Conservation (phyloP, 2,888 invertebrate genomes). For the Leptogaster cylindrica region DNA sequence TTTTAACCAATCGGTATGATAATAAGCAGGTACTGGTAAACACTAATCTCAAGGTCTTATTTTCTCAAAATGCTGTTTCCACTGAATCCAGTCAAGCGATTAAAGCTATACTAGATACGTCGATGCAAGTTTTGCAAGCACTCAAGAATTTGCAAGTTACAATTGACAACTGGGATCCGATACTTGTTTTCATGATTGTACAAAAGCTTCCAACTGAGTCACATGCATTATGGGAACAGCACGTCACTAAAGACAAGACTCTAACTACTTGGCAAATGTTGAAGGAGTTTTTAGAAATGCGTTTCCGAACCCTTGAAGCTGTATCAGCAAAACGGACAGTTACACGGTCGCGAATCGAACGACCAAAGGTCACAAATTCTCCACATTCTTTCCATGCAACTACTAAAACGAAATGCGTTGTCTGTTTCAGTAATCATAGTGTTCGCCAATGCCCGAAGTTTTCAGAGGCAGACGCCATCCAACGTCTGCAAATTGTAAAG, state of each 20-base stretch:
- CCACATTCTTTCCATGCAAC: not conserved
- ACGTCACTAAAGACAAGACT: not conserved
- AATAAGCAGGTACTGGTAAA: conserved; percentile 41
- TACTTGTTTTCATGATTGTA: not conserved
- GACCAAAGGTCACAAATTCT: not conserved
- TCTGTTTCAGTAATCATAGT: not conserved
- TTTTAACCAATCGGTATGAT: conserved; percentile 38
- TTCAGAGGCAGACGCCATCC: not conserved
- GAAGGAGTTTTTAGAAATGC: not conserved
- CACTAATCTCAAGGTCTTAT: conserved; percentile 21
- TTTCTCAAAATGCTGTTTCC: not conserved
- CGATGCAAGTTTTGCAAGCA: not conserved
- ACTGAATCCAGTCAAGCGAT: conserved; percentile 14
- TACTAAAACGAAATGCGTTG: not conserved
- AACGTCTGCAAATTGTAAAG: not conserved
- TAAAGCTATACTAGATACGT: conserved; percentile 43
- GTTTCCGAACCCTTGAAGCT: not conserved
- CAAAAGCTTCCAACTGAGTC: not conserved
- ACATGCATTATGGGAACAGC: not conserved
- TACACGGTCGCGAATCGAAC: not conserved
- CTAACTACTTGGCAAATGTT: not conserved
- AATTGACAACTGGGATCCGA: not conserved
- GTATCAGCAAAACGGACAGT: not conserved
- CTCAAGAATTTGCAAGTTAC: not conserved
- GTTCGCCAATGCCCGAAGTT: not conserved